Evolutionary conservation across 2,888 invertebrate genomes (phyloP).

Genomic region (Drosophila paramelanica): DNA sequence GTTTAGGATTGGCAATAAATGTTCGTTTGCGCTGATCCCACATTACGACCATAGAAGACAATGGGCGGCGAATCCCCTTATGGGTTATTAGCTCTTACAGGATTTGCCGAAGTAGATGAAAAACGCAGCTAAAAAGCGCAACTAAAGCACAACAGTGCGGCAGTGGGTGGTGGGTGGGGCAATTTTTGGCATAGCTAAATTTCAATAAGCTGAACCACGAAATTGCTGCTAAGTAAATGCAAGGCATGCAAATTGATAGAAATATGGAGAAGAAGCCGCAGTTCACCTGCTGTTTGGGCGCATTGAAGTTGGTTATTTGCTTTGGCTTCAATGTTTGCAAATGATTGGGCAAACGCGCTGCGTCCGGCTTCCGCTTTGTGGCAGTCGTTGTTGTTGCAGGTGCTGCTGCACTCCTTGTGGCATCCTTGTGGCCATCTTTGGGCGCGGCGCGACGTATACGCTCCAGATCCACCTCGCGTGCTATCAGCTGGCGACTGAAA

Average conservation of each 20-base stretch:
- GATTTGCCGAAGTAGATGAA: slow-evolving; percentile 50
- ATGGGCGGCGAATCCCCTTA: slow-evolving; percentile 82
- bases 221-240: slow-evolving; percentile 81
- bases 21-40: slow-evolving; percentile 82
- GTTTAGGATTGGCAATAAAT: slow-evolving; percentile 75
- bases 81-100: slow-evolving; percentile 79
- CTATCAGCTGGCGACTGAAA: slow-evolving; percentile 91
- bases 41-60: slow-evolving; percentile 78
- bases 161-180: neutral
- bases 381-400: neutral
- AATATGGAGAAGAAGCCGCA: slow-evolving; percentile 31
- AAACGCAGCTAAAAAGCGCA: slow-evolving; percentile 4
- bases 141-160: neutral
- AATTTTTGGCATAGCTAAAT: slow-evolving; percentile 33
- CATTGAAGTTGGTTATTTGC: slow-evolving; percentile 83
- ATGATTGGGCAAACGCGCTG: slow-evolving; percentile 88
- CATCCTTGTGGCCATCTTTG: slow-evolving; percentile 51
- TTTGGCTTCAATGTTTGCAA: slow-evolving; percentile 89
- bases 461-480: slow-evolving; percentile 93
- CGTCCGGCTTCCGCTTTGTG: slow-evolving; percentile 50
- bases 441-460: slow-evolving; percentile 88
- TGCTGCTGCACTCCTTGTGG: slow-evolving; percentile 2
- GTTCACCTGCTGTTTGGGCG: slow-evolving; percentile 80
- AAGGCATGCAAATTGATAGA: slow-evolving; percentile 70
- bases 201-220: slow-evolving; percentile 59